Evolutionary conservation across 2,888 invertebrate species (phyloP).

Genomic region (Campoplex capitator): DNA sequence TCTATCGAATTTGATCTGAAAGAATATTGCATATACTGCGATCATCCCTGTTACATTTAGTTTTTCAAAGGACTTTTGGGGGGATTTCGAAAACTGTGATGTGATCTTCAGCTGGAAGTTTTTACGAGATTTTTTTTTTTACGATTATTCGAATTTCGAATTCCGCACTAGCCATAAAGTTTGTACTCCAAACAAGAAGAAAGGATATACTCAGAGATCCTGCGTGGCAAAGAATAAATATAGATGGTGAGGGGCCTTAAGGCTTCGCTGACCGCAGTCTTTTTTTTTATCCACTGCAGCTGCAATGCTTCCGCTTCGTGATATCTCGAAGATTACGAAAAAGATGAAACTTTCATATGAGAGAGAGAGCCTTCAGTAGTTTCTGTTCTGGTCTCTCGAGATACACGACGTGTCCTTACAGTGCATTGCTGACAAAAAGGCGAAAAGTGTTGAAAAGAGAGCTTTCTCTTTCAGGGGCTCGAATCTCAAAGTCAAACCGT

Average conservation of each 20-base stretch:
- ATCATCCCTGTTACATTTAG: not conserved
- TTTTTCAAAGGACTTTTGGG: not conserved
- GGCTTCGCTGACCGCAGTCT: not conserved
- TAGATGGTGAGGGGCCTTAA: not conserved
- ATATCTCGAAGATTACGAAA: slow-evolving; percentile 76
- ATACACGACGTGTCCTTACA: slow-evolving; percentile 44
- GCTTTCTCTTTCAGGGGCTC: slow-evolving; percentile 20
- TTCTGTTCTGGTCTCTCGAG: slow-evolving; percentile 32
- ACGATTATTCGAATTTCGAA: slow-evolving; percentile 19
- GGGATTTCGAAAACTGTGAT: not conserved
- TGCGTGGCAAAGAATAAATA: slow-evolving; percentile 25
- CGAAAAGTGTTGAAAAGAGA: slow-evolving; percentile 28
- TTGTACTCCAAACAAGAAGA: slow-evolving; percentile 29
- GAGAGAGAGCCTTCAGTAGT: slow-evolving; percentile 70
- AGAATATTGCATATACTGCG: not conserved
- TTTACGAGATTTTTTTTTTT: slow-evolving; percentile 9
- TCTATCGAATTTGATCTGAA: not conserved
- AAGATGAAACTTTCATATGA: slow-evolving; percentile 80
- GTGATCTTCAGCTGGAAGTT: not conserved
- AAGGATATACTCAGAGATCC: not conserved
- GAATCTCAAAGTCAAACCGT: slow-evolving; percentile 62
- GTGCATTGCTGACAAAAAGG: slow-evolving; percentile 40
- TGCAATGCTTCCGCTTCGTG: slow-evolving; percentile 37
- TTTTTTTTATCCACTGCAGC: not conserved
- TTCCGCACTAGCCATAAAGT: slow-evolving; percentile 20